These are phyloP conservation scores for Pteronura brasiliensis DNA, from an alignment of 2,113 vertebrate genomes.

Conservation along the genomic window DNA sequence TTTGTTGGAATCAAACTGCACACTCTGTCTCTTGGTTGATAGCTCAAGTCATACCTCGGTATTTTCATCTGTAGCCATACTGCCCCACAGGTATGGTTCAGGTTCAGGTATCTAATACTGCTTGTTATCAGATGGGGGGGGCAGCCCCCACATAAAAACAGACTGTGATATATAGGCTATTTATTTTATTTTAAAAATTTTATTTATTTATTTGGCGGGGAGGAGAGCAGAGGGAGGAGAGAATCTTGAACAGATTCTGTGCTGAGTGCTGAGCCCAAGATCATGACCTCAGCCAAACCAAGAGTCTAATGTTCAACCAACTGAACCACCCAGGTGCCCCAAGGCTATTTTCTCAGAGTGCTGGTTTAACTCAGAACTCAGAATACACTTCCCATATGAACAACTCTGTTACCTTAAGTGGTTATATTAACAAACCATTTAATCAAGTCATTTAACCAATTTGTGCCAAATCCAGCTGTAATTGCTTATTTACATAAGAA, in stretches of 20 bases:
- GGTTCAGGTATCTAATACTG: neutral
- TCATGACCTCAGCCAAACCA: neutral
- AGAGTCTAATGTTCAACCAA: neutral
- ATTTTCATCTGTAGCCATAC: neutral
- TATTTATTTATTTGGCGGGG: neutral
- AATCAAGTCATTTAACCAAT: neutral
- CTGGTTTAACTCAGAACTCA: neutral
- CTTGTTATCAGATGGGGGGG: neutral
- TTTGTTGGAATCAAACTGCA: neutral
- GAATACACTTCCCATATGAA: neutral
- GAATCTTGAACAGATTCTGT: neutral
- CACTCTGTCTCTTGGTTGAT: neutral
- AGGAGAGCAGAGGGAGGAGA: neutral
- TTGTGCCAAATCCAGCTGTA: neutral
- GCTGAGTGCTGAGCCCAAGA: neutral
- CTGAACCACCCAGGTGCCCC: neutral
- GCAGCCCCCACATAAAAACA: neutral
- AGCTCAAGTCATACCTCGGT: neutral
- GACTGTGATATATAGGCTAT: neutral
- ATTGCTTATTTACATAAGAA: neutral
- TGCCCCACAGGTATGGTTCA: neutral
- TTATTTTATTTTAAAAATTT: neutral
- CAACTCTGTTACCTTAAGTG: constrained; percentile 12
- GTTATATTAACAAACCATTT: neutral
- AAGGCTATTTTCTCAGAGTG: neutral